Evolutionary conservation across 92 coral and sea anemone species (phyloP).

Genomic region (Diadumene lineata): DNA sequence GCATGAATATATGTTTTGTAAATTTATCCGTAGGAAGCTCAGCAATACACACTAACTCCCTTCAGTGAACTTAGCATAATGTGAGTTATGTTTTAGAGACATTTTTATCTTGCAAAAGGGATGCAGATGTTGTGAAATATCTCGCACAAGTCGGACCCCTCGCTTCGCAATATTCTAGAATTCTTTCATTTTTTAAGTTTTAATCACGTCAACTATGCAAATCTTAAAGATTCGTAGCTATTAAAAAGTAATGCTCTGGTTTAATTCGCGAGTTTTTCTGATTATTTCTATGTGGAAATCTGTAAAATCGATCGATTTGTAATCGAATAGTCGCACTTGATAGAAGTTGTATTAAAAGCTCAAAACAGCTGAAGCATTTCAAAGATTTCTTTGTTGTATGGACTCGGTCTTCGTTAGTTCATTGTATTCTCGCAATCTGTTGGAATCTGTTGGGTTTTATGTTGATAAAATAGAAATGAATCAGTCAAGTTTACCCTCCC

Average conservation of each 20-base stretch:
- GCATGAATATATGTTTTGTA: conserved; percentile 33
- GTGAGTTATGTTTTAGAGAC: neutral
- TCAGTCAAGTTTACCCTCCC: conserved; percentile 3
- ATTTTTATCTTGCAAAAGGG: conserved; percentile 7
- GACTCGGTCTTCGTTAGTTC: neutral
- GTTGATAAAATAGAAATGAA: neutral
- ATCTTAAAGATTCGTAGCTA: conserved; percentile 6
- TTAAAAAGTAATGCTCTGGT: conserved; percentile 26
- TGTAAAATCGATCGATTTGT: too few relatives aligned
- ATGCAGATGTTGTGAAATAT: neutral
- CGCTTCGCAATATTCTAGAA: neutral
- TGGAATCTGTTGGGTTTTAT: conserved; percentile 3
- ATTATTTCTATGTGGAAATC: neutral
- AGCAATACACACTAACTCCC: neutral
- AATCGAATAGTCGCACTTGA: too few relatives aligned
- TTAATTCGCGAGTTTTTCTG: neutral
- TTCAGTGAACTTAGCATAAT: neutral
- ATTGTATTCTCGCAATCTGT: neutral
- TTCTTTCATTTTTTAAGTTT: neutral
- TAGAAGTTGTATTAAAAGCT: too few relatives aligned
- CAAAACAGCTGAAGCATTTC: conserved; percentile 7
- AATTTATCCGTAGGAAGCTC: conserved; percentile 7
- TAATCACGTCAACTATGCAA: conserved; percentile 21
- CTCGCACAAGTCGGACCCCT: conserved; percentile 5
- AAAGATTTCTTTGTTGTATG: neutral